Evolutionary conservation across 2,113 vertebrate genomes (phyloP).

Genomic region (Otis tarda): DNA sequence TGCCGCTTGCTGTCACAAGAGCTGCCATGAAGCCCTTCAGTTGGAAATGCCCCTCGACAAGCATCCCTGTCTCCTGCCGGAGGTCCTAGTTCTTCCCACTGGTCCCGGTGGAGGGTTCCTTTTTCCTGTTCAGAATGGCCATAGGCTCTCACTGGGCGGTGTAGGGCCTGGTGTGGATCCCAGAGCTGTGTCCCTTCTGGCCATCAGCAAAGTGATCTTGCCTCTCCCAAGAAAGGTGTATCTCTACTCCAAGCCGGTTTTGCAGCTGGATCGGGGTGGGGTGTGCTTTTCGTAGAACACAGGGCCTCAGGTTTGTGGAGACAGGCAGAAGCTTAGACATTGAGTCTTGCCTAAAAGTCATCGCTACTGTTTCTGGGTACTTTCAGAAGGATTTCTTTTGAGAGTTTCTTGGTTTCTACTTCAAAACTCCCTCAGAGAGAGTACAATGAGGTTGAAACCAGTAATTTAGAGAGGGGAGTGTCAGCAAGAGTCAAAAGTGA

Average conservation of each 20-base stretch:
- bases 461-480: background rate
- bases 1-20: background rate
- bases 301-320: background rate
- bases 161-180: background rate
- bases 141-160: accelerated
- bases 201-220: background rate
- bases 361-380: background rate
- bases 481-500: background rate
- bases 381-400: background rate
- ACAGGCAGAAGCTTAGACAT: background rate
- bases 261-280: background rate
- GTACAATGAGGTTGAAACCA: background rate
- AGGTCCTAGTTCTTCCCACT: background rate
- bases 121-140: background rate
- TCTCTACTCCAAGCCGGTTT: background rate
- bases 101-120: background rate
- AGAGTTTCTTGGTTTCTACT: background rate
- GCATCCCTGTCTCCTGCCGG: accelerated
- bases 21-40: background rate
- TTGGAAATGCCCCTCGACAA: background rate
- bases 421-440: background rate
- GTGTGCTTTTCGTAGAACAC: background rate
- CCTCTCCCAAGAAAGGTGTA: accelerated
- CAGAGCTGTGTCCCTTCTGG: background rate
- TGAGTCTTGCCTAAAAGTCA: background rate